Evolutionary conservation across 2,113 vertebrate species (phyloP), one percentile per base, ranked within the genome.

Genomic region (Bos indicus): DNA sequence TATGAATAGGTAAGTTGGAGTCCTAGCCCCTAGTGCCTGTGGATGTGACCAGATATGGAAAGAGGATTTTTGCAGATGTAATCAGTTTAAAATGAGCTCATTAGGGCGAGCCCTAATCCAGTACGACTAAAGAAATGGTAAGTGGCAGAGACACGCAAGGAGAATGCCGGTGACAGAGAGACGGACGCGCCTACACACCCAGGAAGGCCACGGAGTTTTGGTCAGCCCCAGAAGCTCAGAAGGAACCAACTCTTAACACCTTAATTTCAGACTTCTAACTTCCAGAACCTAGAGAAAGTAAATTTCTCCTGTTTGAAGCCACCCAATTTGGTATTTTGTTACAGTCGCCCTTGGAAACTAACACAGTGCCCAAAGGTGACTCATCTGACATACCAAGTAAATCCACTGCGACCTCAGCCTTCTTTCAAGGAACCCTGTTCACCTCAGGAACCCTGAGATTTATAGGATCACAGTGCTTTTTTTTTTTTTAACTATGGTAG

Each of bases 111-210:
- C 2, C 9, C 7, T 62, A 21, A 54, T 52, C 14, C 2, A 80
- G n/a, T 30, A 48, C 11, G 0, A 85, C 9, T 71, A 16, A 16
- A 59, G 28, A 9, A 26, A 19, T n/a, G 28, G 40, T 33, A 36
- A 86, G 40, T 9, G 36, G 46, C n/a, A 74, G n/a, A 74, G 43
- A 67, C 1, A 21, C 2, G 16, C 13, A 74, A 3, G 59, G 43
- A 74, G 9, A 40, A 30, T 13, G 56, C 3, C 5, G 1, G 14
- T 36, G 8, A 40, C 19, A 21, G 16, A 1, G 21, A 64, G 36
- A 13, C 9, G 3, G 19, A 5, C 2, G 13, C 0, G 43, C 14
- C 33, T 23, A 8, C 4, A 36, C 13, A 4, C 4, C 81, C 51
- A 52, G 13, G 2, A 14, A 60, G 6, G 5, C 11, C 43, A 56